phyloP scores from a whole-genome alignment of 2,797 vertebrate species.

The Danio jaintianensis region DNA sequence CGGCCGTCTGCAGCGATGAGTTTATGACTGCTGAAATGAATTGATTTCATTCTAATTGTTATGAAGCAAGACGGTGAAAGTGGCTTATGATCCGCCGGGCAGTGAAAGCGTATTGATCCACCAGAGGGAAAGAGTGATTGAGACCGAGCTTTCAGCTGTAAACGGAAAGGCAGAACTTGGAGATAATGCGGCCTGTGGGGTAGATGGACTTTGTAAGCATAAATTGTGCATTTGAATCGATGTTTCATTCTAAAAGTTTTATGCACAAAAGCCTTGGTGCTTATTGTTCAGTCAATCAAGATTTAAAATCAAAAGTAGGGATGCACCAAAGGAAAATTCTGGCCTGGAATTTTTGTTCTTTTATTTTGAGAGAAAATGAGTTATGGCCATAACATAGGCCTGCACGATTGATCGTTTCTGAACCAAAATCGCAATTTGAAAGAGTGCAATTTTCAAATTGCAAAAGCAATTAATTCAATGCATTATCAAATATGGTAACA shows the following conservation, averaged over 20 bases:
- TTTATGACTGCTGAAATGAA: constrained; percentile 36
- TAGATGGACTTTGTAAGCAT: constrained; percentile 9
- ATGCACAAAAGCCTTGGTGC: neutral
- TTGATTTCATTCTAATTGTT: constrained; percentile 47
- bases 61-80: constrained; percentile 11
- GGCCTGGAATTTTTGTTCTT: too few species aligned
- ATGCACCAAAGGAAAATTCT: too few species aligned
- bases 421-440: too few species aligned
- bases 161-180: neutral
- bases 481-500: too few species aligned
- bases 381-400: too few species aligned
- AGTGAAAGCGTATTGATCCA: constrained; percentile 44
- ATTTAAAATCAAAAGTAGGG: neutral
- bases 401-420: too few species aligned
- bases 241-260: neutral
- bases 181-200: neutral
- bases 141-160: constrained; percentile 7
- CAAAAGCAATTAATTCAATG: too few species aligned
- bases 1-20: neutral
- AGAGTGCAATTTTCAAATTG: too few species aligned
- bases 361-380: too few species aligned
- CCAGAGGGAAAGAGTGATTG: constrained; percentile 7
- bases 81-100: constrained; percentile 6
- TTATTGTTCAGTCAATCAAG: constrained; percentile 3
- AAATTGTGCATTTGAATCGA: constrained; percentile 25